Evolutionary conservation across 2,113 vertebrate genomes (phyloP).

Genomic region (Tachycineta bicolor): DNA sequence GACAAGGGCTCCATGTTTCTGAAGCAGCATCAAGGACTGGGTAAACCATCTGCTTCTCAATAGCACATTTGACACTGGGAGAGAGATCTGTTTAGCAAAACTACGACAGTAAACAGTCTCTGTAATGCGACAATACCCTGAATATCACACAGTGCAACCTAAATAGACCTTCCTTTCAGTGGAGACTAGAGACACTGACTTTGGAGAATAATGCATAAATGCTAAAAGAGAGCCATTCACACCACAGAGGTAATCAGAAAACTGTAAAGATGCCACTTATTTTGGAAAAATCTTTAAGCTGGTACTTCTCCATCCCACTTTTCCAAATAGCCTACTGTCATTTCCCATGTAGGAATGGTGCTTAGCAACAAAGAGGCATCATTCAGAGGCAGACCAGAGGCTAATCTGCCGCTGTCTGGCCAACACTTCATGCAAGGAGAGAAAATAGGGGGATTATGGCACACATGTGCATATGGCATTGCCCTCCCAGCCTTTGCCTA

Average conservation of each 20-base stretch:
- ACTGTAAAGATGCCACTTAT: background rate
- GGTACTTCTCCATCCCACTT: background rate
- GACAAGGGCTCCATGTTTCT: background rate
- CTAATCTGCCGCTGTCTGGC: background rate
- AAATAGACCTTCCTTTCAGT: background rate
- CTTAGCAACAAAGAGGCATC: background rate
- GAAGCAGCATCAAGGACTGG: background rate
- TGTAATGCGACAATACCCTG: background rate
- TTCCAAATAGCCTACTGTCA: background rate
- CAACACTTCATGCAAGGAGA: background rate
- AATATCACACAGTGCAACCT: background rate
- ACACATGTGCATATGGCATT: accelerated
- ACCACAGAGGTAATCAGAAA: background rate
- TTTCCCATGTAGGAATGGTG: background rate
- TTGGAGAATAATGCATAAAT: background rate
- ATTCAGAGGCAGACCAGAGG: background rate
- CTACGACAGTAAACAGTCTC: background rate
- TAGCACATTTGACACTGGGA: background rate
- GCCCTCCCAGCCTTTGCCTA: background rate
- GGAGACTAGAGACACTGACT: background rate
- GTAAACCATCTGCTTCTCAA: accelerated
- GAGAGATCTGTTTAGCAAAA: background rate
- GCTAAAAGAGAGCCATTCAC: background rate
- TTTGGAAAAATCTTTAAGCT: background rate
- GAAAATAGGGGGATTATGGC: background rate